Conservation (phyloP, 2,888 invertebrate genomes). For the Bombylius major region DNA sequence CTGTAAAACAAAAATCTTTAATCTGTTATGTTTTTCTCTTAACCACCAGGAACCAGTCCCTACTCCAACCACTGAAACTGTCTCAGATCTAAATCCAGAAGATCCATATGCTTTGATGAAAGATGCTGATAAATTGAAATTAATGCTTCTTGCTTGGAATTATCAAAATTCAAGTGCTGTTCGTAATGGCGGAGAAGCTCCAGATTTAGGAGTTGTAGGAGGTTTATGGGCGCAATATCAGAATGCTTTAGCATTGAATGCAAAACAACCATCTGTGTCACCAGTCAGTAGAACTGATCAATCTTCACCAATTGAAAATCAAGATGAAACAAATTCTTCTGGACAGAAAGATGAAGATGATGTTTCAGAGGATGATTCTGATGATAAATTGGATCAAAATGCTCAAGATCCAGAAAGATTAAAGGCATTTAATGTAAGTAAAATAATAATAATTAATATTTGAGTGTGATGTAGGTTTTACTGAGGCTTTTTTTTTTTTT, state of each 20-base stretch:
- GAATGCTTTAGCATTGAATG: slow-evolving; percentile 61
- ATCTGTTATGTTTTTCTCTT: background rate
- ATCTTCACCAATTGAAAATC: slow-evolving; percentile 42
- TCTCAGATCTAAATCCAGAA: slow-evolving; percentile 15
- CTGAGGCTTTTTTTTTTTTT: background rate
- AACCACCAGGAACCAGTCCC: slow-evolving; percentile 17
- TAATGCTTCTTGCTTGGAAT: slow-evolving; percentile 81
- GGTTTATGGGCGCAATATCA: slow-evolving; percentile 80
- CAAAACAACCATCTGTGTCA: slow-evolving; percentile 40
- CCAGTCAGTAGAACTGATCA: slow-evolving; percentile 44
- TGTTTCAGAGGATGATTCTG: slow-evolving; percentile 72
- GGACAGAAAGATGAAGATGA: slow-evolving; percentile 81
- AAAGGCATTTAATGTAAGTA: slow-evolving; percentile 87
- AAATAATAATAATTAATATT: background rate
- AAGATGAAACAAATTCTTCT: slow-evolving; percentile 80
- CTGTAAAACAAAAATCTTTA: no score
- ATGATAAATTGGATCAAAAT: slow-evolving; percentile 81
- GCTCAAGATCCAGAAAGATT: slow-evolving; percentile 85
- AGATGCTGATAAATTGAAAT: slow-evolving; percentile 77
- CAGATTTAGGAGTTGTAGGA: slow-evolving; percentile 44
- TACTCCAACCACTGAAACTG: slow-evolving; percentile 20
- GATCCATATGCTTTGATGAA: slow-evolving; percentile 44
- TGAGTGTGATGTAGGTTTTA: slow-evolving; percentile 6
- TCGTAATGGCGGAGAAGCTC: slow-evolving; percentile 42
- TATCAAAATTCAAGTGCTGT: slow-evolving; percentile 65